These are phyloP conservation scores for Drosophila takahashii DNA, from an alignment of 1,140 invertebrate species.

Conservation along the genomic window DNA sequence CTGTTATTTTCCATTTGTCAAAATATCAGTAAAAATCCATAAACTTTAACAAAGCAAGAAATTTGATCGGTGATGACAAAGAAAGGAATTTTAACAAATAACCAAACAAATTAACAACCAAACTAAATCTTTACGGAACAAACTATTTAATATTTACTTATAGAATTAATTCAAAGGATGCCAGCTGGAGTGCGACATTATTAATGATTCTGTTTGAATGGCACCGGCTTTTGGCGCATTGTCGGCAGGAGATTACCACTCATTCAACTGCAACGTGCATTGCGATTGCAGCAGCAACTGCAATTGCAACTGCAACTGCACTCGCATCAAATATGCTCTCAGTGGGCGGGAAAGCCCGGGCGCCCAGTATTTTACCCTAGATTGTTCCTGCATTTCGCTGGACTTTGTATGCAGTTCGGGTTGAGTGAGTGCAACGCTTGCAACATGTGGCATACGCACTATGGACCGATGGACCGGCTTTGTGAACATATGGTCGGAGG, in stretches of 20 bases:
- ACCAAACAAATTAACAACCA: no score
- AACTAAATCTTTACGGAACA: not conserved
- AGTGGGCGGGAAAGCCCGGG: slow-evolving; percentile 18
- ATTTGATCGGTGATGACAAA: no score
- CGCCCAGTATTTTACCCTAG: not conserved
- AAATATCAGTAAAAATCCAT: no score
- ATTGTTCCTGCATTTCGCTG: slow-evolving; percentile 37
- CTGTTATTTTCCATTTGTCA: no score
- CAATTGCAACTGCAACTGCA: slow-evolving; percentile 24
- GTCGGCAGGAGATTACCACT: slow-evolving; percentile 34
- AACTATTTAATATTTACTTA: not conserved
- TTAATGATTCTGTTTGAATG: slow-evolving; percentile 40
- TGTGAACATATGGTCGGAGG: slow-evolving; percentile 58
- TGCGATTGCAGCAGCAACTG: slow-evolving; percentile 12
- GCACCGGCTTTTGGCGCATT: slow-evolving; percentile 26
- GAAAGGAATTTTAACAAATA: not conserved
- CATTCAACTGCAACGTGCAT: slow-evolving; percentile 27
- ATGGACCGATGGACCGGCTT: slow-evolving; percentile 59
- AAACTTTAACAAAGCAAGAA: no score
- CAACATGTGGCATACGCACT: slow-evolving; percentile 80
- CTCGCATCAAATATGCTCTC: slow-evolving; percentile 48
- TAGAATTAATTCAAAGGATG: slow-evolving; percentile 14
- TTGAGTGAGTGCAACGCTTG: slow-evolving; percentile 54
- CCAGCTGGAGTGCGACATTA: slow-evolving; percentile 8
- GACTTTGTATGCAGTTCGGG: slow-evolving; percentile 61